Evolutionary conservation across 1,140 invertebrate genomes (phyloP).

Genomic region (Zaprionus camerounensis): DNA sequence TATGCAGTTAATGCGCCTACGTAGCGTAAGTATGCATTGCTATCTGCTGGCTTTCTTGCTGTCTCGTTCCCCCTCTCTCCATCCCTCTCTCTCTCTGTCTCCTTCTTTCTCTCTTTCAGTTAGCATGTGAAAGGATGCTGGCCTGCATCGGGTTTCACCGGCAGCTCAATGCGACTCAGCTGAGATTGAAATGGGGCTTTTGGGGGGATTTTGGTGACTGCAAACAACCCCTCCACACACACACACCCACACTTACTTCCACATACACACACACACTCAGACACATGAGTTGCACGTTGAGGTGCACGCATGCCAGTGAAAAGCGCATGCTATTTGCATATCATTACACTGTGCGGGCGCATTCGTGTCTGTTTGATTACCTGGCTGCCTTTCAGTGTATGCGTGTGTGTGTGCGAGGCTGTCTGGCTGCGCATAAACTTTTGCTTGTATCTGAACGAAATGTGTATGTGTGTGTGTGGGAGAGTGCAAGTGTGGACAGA

Average conservation of each 20-base stretch:
- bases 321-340: constrained; percentile 79
- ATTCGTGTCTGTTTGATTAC: constrained; percentile 37
- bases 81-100: not conserved
- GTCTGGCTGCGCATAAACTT: constrained; percentile 20
- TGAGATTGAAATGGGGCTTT: constrained; percentile 75
- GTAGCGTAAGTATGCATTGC: constrained; percentile 2
- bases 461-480: constrained; percentile 16
- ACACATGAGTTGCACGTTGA: constrained; percentile 5
- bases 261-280: not conserved
- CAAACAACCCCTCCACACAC: constrained; percentile 19
- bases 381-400: constrained; percentile 7
- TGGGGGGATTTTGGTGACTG: constrained; percentile 40
- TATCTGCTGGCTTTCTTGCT: not conserved
- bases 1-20: constrained; percentile 37
- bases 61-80: not conserved
- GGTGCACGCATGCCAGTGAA: constrained; percentile 49
- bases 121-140: constrained; percentile 27
- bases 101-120: not conserved
- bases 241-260: not conserved
- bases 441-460: not conserved
- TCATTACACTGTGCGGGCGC: constrained; percentile 63
- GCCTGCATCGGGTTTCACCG: constrained; percentile 31
- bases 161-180: constrained; percentile 72
- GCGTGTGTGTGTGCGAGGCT: constrained; percentile 16
- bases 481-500: constrained; percentile 38